Evolutionary conservation across 2,113 vertebrate species (phyloP).

Genomic region (Platycercus adscitus): DNA sequence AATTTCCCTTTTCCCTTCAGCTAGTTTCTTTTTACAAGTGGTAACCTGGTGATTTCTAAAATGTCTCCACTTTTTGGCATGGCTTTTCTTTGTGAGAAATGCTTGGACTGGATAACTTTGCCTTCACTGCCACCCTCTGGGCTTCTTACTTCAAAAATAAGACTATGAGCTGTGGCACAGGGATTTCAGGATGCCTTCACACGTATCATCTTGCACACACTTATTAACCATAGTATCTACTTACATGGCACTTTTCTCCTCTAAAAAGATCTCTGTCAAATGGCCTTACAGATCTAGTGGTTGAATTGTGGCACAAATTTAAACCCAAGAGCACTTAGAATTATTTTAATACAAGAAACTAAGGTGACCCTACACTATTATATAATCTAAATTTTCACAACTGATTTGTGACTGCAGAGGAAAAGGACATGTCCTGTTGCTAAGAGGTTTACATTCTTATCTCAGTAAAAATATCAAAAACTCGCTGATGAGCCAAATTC

Average conservation of each 20-base stretch:
- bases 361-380: background rate
- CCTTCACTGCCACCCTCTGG: conserved; percentile 64
- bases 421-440: background rate
- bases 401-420: background rate
- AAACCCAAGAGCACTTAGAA: background rate
- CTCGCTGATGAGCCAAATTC: background rate
- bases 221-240: background rate
- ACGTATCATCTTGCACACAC: background rate
- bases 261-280: background rate
- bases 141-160: conserved; percentile 12
- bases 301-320: background rate
- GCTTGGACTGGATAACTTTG: conserved; percentile 11
- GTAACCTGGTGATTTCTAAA: background rate
- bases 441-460: background rate
- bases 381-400: background rate
- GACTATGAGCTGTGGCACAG: background rate
- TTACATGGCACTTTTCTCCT: background rate
- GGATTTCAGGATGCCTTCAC: background rate
- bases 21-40: background rate
- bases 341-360: background rate
- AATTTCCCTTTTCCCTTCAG: background rate
- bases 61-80: background rate
- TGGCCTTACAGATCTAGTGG: background rate
- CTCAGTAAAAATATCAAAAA: background rate
- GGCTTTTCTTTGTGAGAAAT: background rate